Base-by-base conservation (phyloP, 2,113 vertebrate genomes). In the Turdus rufiventris region DNA sequence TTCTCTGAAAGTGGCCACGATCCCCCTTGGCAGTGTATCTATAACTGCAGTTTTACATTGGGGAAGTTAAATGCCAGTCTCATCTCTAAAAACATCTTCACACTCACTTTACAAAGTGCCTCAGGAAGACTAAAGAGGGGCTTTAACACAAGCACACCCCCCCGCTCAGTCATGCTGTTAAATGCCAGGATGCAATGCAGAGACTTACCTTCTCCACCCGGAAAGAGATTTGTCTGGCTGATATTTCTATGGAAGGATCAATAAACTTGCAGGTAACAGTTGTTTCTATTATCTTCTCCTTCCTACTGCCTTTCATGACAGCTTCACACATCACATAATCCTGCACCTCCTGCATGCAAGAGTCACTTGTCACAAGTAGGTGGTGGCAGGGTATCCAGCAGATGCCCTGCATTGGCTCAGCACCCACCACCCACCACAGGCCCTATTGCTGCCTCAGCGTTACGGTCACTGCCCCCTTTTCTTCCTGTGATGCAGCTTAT, bases 221-320 rank as follows among this genome's bases (percentile, higher is more conserved):
- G 95, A 99, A 99, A 18, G 85, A 47, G 33, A 99, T 93, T 53
- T 98, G 56, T 73, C 95, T 97, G 72, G 98, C 70, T 29, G 98
- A 99, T 14, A 99, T 36, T 38, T 97, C 96, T 61, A 99, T 83
- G 4, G 98, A 6, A 0, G 99, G 99, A 5, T 98, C 92, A 38
- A 99, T 79, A 18, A 99, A 99, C 18, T 97, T 89, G 8, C 99
- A 99, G 5, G 75, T 97, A 51, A 99, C 16, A 7, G 97, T 96
- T 19, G 98, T 98, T 0, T 96, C 89, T 96, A 99, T 98, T 84
- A 99, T 96, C 45, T 96, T 95, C 63, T 95, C 97, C 20, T 57
- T 91, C 21, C 76, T 91, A 48, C 95, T 91, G 7, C 53, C 3
- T 29, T 0, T 45, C 8, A 99, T 76, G 3, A 97, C 54, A 38